Evolutionary conservation across 2,113 vertebrate genomes (phyloP).

Genomic region (Syngnathus scovelli): DNA sequence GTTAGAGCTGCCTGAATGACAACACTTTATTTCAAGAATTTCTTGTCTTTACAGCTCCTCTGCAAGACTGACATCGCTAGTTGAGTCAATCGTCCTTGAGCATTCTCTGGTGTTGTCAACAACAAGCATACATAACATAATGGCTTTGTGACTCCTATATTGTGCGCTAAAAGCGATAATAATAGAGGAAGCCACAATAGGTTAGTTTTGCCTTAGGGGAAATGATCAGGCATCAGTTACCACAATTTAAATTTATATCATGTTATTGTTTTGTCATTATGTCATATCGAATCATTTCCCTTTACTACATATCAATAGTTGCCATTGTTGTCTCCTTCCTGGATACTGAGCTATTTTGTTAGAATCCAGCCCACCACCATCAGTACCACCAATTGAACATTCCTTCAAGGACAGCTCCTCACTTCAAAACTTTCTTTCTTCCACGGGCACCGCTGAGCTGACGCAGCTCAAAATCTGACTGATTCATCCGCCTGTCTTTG

Average conservation of each 20-base stretch:
- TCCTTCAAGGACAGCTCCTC: slow-evolving; percentile 48
- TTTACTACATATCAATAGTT: background rate
- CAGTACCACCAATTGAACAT: slow-evolving; percentile 32
- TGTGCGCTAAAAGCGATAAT: background rate
- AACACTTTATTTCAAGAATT: slow-evolving; percentile 46
- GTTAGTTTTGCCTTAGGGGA: background rate
- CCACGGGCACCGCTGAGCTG: slow-evolving; percentile 27
- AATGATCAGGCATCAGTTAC: background rate
- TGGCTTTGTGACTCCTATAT: slow-evolving; percentile 4
- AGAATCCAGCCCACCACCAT: slow-evolving; percentile 15
- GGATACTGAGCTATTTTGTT: slow-evolving; percentile 5
- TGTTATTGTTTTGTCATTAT: slow-evolving; percentile 4
- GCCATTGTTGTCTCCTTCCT: background rate
- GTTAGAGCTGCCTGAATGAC: slow-evolving; percentile 57
- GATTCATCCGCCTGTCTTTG: slow-evolving; percentile 40
- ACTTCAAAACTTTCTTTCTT: slow-evolving; percentile 19
- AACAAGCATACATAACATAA: slow-evolving; percentile 6
- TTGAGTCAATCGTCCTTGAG: slow-evolving; percentile 52
- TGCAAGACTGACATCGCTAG: slow-evolving; percentile 35
- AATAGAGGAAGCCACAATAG: slow-evolving; percentile 3
- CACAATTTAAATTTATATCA: background rate
- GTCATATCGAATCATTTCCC: background rate
- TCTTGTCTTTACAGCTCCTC: slow-evolving; percentile 57
- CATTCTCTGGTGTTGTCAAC: slow-evolving; percentile 29
- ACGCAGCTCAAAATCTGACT: slow-evolving; percentile 39